These are phyloP conservation scores for Trididemnum nubilum DNA, from an alignment of 23 tunicate species.

Conservation along the genomic window DNA sequence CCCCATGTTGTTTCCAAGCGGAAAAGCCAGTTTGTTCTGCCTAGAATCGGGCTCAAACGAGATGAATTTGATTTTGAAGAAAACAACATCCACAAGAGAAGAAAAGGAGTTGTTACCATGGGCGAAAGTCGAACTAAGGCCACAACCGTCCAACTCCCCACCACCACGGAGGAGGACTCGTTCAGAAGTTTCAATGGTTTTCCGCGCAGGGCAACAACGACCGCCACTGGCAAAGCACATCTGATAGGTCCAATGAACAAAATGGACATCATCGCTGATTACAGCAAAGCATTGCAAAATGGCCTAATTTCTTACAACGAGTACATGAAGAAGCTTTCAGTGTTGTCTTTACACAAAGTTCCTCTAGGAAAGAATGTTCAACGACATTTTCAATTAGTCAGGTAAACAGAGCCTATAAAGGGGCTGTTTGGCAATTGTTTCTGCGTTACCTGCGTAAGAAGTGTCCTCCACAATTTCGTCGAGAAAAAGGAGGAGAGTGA, in stretches of 20 bases:
- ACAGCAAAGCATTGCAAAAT: constrained; percentile 74
- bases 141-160: constrained; percentile 53
- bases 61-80: constrained; percentile 20
- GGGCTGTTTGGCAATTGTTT: no score
- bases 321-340: constrained; percentile 75
- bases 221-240: constrained; percentile 78
- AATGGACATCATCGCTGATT: constrained; percentile 89
- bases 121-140: constrained; percentile 20
- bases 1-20: constrained; percentile 1
- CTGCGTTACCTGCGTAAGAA: no score
- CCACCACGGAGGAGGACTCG: background rate
- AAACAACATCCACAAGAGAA: background rate
- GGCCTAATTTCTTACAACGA: constrained; percentile 68
- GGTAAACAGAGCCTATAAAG: constrained; percentile 47
- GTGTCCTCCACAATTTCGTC: no score
- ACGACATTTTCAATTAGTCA: constrained; percentile 73
- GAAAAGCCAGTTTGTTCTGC: constrained; percentile 29
- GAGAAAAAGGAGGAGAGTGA: no score
- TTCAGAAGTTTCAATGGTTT: constrained; percentile 12
- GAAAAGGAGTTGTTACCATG: constrained; percentile 20
- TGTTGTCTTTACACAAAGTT: constrained; percentile 72
- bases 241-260: constrained; percentile 92
- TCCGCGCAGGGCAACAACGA: constrained; percentile 57
- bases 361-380: constrained; percentile 58
- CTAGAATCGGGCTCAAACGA: constrained; percentile 33